phyloP scores from a whole-genome alignment of 1,140 invertebrate genomes.

The Neomicropteryx cornuta region DNA sequence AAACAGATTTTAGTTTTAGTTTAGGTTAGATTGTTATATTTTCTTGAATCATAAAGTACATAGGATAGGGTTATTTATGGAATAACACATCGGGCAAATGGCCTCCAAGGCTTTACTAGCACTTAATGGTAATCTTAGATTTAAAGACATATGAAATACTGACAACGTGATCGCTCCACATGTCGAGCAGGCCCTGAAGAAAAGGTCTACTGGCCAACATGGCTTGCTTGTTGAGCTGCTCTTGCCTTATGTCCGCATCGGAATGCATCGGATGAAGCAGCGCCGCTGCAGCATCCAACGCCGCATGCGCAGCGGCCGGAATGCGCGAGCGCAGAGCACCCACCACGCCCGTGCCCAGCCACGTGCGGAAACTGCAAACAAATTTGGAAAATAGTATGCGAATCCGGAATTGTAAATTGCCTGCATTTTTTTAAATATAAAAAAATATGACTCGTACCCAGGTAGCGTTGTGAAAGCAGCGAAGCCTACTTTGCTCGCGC shows the following conservation, averaged over 20 bases:
- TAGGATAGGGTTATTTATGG: too few species aligned
- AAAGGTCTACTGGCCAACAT: slow-evolving; percentile 88
- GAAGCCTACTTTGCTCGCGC: slow-evolving; percentile 97
- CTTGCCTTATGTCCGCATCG: slow-evolving; percentile 88
- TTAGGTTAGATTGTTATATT: too few species aligned
- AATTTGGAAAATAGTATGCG: slow-evolving; percentile 13
- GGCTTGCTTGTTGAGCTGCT: slow-evolving; percentile 96
- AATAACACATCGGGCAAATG: too few species aligned
- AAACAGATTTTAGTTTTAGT: too few species aligned
- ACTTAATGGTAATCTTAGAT: too few species aligned
- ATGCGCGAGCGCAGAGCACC: slow-evolving; percentile 82
- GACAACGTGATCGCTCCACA: slow-evolving; percentile 94
- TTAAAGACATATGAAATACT: too few species aligned
- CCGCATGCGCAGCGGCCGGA: slow-evolving; percentile 87
- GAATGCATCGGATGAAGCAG: slow-evolving; percentile 99
- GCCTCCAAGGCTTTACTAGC: too few species aligned
- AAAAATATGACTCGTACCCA: slow-evolving; percentile 45
- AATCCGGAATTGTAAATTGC: background rate
- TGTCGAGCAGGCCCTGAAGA: slow-evolving; percentile 84
- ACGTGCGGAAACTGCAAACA: slow-evolving; percentile 85
- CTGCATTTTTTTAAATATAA: slow-evolving; percentile 5
- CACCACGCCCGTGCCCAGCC: slow-evolving; percentile 84
- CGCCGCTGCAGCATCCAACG: slow-evolving; percentile 93
- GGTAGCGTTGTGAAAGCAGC: slow-evolving; percentile 85
- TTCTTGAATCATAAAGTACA: too few species aligned